Conservation (phyloP, 2,888 invertebrate genomes). For the Neocrepidodera transversa region DNA sequence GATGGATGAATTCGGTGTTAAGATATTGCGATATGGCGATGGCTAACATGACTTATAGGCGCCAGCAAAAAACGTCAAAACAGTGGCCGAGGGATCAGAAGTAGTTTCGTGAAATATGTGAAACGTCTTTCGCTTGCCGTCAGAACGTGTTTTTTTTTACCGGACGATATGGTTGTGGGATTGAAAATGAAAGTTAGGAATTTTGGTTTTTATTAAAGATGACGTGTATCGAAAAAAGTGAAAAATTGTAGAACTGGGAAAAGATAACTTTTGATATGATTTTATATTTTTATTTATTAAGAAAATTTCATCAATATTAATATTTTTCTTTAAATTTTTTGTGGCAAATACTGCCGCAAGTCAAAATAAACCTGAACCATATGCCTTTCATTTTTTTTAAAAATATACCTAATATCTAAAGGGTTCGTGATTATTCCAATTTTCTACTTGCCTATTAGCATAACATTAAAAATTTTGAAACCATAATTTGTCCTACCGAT, state of each 20-base stretch:
- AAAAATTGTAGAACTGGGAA: too few species aligned
- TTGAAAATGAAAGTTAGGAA: slow-evolving; percentile 12
- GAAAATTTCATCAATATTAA: too few species aligned
- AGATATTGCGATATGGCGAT: slow-evolving; percentile 37
- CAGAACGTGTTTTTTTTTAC: neutral
- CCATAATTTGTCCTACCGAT: slow-evolving; percentile 1
- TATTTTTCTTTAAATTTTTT: too few species aligned
- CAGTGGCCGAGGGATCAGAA: slow-evolving; percentile 27
- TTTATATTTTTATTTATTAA: too few species aligned
- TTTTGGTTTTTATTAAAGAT: slow-evolving; percentile 20
- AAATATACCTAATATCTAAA: neutral
- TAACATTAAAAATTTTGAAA: neutral
- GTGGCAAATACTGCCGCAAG: too few species aligned
- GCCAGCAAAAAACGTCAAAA: slow-evolving; percentile 34
- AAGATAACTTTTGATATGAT: too few species aligned
- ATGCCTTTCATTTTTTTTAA: neutral
- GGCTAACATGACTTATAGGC: slow-evolving; percentile 36
- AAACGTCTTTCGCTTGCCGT: slow-evolving; percentile 18
- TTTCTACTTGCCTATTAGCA: neutral
- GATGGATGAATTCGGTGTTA: slow-evolving; percentile 39
- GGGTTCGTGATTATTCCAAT: neutral
- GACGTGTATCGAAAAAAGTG: neutral
- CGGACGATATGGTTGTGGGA: slow-evolving; percentile 6
- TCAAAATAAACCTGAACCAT: neutral
- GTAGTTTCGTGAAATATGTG: slow-evolving; percentile 27